phyloP scores from a whole-genome alignment of 2,113 vertebrate species.

The Callorhinus ursinus region DNA sequence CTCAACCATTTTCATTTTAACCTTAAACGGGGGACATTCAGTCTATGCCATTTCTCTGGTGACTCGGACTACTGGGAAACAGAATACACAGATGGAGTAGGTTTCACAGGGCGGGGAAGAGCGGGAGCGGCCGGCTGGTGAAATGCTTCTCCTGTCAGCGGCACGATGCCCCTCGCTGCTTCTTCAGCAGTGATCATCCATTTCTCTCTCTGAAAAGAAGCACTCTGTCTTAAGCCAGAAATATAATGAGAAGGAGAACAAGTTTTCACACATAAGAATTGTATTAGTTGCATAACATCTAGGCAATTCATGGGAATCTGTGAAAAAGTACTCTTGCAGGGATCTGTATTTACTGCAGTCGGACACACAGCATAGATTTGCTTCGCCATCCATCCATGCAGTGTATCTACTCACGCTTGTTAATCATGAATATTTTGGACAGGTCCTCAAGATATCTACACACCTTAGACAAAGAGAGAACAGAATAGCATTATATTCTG shows the following conservation, averaged over 20 bases:
- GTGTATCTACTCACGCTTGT: background rate
- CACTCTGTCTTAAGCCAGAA: background rate
- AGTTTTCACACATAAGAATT: background rate
- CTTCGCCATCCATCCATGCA: background rate
- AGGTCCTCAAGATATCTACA: background rate
- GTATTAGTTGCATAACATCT: background rate
- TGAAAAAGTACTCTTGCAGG: background rate
- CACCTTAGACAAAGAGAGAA: background rate
- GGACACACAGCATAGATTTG: background rate
- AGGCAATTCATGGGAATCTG: background rate
- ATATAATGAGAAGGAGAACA: background rate
- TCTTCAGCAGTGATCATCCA: background rate
- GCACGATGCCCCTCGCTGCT: background rate
- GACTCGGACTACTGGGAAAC: background rate
- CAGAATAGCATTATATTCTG: background rate
- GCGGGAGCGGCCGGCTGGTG: background rate
- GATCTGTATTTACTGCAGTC: background rate
- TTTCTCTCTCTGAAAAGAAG: background rate
- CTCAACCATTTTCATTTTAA: background rate
- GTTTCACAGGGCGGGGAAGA: background rate
- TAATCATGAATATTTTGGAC: background rate
- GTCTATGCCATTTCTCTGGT: background rate
- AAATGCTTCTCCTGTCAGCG: background rate
- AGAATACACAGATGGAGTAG: background rate
- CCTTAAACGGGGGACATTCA: background rate